A percentile compares a stretch with the other conserved stretches of the same genome.
phyloP scores from a whole-genome alignment of 92 coral and sea anemone species.

The Porites lobata region DNA sequence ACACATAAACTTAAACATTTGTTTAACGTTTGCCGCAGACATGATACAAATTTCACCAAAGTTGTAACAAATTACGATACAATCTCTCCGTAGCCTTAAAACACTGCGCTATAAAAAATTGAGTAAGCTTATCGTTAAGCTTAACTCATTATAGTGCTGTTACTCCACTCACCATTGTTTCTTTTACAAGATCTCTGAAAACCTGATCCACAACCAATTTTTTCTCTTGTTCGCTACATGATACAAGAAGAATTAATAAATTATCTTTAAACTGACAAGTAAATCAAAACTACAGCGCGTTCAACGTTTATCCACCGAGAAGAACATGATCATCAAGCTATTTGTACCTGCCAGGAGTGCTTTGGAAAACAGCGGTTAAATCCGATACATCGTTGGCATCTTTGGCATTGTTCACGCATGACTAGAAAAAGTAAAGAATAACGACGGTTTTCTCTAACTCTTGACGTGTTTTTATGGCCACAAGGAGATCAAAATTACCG shows the following conservation, averaged over 20 bases:
- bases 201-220: slow-evolving; percentile 90
- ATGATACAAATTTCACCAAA: too few relatives aligned
- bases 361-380: slow-evolving; percentile 29
- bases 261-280: neutral
- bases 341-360: slow-evolving; percentile 36
- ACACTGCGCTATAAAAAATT: too few relatives aligned
- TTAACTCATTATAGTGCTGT: neutral
- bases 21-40: too few relatives aligned
- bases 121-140: neutral
- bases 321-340: neutral
- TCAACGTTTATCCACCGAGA: neutral
- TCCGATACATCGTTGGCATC: slow-evolving; percentile 23
- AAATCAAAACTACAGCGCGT: neutral
- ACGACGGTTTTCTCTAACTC: neutral
- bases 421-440: slow-evolving; percentile 2
- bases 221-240: slow-evolving; percentile 86
- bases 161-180: slow-evolving; percentile 73
- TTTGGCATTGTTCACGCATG: slow-evolving; percentile 43
- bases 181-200: slow-evolving; percentile 89
- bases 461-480: neutral
- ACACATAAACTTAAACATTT: too few relatives aligned
- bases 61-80: too few relatives aligned
- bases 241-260: neutral
- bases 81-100: too few relatives aligned
- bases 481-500: slow-evolving; percentile 1